Evolutionary conservation across 1,140 invertebrate genomes (phyloP).

Genomic region (Pseudomyrmex dendroicus): DNA sequence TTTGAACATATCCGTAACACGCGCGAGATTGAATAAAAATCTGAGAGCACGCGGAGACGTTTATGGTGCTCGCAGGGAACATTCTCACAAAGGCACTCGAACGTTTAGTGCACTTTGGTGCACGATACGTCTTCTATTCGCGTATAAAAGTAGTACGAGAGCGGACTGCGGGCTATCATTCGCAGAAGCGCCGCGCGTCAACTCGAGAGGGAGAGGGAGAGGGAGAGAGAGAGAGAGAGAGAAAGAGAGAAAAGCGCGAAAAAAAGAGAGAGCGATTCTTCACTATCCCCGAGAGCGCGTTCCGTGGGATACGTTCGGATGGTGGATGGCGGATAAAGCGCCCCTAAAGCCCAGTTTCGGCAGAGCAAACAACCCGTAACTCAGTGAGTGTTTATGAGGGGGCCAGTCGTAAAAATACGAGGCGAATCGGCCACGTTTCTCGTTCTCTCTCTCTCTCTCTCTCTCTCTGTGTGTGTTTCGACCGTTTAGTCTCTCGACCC

Average conservation of each 20-base stretch:
- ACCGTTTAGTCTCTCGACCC: conserved; percentile 63
- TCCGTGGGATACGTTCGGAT: conserved; percentile 53
- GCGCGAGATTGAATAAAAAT: conserved; percentile 11
- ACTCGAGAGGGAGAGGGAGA: not conserved
- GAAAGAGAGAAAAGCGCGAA: not conserved
- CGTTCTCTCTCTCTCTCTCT: conserved; percentile 32
- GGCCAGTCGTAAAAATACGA: conserved; percentile 81
- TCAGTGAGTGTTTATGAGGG: conserved; percentile 83
- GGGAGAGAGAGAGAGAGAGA: not conserved
- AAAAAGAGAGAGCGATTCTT: conserved; percentile 29
- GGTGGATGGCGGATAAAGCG: conserved; percentile 68
- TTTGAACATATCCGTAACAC: not conserved
- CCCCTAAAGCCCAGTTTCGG: conserved; percentile 77
- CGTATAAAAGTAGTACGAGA: conserved; percentile 31
- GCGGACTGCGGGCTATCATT: conserved; percentile 41
- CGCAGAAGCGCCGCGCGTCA: conserved; percentile 44
- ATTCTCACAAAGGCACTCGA: conserved; percentile 20
- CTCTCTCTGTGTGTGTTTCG: conserved; percentile 41
- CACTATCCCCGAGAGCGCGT: conserved; percentile 47
- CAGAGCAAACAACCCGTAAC: conserved; percentile 83
- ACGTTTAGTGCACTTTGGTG: conserved; percentile 24
- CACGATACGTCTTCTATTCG: conserved; percentile 38
- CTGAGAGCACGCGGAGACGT: not conserved
- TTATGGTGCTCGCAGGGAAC: conserved; percentile 18
- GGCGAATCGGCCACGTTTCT: conserved; percentile 70